Percentiles rank a stretch among this genome's conserved stretches.
Evolutionary conservation across 2,113 vertebrate genomes (phyloP).

Genomic region (Chamaetylas fuelleborni): DNA sequence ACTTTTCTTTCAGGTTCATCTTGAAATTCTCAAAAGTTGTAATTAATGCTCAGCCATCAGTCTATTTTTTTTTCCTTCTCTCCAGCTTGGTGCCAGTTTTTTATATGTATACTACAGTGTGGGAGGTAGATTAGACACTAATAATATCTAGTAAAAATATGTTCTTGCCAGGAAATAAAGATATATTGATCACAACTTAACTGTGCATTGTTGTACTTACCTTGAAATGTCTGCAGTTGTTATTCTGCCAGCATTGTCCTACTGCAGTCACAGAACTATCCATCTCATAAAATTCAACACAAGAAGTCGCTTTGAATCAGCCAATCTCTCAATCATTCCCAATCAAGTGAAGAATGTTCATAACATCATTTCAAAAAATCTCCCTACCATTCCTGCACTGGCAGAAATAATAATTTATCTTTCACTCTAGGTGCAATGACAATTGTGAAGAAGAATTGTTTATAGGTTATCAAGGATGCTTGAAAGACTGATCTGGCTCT

Average conservation of each 20-base stretch:
- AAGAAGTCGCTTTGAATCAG: constrained; percentile 19
- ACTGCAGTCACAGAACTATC: constrained; percentile 17
- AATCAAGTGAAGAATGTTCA: constrained; percentile 39
- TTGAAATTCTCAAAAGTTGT: background rate
- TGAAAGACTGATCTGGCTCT: constrained; percentile 29
- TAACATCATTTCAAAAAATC: constrained; percentile 19
- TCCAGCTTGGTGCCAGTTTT: background rate
- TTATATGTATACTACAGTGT: background rate
- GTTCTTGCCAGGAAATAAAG: constrained; percentile 9
- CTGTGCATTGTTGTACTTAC: background rate
- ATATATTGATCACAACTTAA: constrained; percentile 4
- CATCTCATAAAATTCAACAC: constrained; percentile 33
- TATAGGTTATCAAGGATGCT: constrained; percentile 11
- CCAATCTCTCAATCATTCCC: constrained; percentile 46
- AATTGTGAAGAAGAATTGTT: constrained; percentile 30
- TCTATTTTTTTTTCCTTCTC: background rate
- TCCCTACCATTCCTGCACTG: background rate
- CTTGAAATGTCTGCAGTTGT: constrained; percentile 9
- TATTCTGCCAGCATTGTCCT: constrained; percentile 23
- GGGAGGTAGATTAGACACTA: background rate
- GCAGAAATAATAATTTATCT: constrained; percentile 44
- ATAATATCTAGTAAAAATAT: background rate
- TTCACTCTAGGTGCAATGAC: constrained; percentile 40
- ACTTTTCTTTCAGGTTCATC: background rate
- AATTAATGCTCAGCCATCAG: background rate